Evolutionary conservation across 2,888 invertebrate species (phyloP).

Genomic region (Nezara viridula): DNA sequence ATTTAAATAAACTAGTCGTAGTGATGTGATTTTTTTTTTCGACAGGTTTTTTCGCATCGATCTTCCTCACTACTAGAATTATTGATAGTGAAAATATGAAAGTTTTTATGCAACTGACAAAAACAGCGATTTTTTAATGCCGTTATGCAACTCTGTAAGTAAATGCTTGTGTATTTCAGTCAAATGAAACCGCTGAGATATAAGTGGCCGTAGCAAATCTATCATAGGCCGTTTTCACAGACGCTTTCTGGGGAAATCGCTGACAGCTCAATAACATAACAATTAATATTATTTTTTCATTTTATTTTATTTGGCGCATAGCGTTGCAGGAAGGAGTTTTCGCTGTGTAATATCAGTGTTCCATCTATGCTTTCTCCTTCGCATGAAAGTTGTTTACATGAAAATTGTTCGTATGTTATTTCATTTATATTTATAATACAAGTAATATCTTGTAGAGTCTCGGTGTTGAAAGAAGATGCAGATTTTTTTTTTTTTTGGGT

Average conservation of each 20-base stretch:
- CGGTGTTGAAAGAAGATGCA: too few relatives aligned
- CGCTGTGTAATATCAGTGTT: neutral
- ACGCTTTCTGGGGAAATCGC: neutral
- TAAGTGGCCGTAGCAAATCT: neutral
- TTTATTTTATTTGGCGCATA: neutral
- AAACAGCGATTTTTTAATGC: neutral
- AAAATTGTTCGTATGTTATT: too few relatives aligned
- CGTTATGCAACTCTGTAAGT: neutral
- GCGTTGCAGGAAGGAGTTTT: neutral
- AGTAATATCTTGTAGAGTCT: too few relatives aligned
- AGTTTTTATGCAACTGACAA: neutral
- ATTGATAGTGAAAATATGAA: constrained; percentile 15
- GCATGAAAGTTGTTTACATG: neutral
- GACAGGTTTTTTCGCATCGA: too few relatives aligned
- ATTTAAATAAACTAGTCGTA: too few relatives aligned
- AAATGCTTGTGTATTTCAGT: neutral
- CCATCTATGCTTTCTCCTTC: neutral
- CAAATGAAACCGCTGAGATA: neutral
- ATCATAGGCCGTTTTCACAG: constrained; percentile 18
- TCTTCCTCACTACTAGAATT: neutral
- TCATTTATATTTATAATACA: too few relatives aligned
- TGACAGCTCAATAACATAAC: neutral
- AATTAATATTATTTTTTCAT: neutral
- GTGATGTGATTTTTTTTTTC: too few relatives aligned
- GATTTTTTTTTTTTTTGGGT: too few relatives aligned